Base-by-base conservation (phyloP, 1,140 invertebrate genomes). In the Hycleus cichorii region DNA sequence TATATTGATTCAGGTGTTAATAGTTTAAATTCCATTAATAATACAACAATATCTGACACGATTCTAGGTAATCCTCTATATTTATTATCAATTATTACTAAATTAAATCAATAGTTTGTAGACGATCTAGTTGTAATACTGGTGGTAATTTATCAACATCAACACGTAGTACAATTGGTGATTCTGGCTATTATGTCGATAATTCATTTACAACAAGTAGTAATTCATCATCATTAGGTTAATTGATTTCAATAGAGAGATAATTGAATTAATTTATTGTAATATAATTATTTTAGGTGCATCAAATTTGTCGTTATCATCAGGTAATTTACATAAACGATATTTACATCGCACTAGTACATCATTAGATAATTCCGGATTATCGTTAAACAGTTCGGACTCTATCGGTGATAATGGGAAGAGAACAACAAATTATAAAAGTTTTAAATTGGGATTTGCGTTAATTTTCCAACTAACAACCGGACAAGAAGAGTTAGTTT, bases 381-480 rank as follows among this genome's bases (percentile, higher is more conserved):
- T 40, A 39, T 65, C 62, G 18, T 45, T 65, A 12, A 58, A 55
- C 18, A 54, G 52, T 47, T 63, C 55, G 12, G 64, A 42, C 12
- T 65, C 63, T 7, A 27, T 57, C 7, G 61, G 60, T 25, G 61
- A 63, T 38, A 57, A 54, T 47, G 25, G 7, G 39, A 10, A 52
- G 49, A 47, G 7, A 24, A 9, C 45, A 47, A 47, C 12, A 24
- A 69, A 61, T 61, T 62, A 11, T 54, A 67, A 69, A 45, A 73
- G 77, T 8, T 76, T 74, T 43, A 83, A 82, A 66, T 71, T 85
- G 26, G 82, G 82, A 0, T 65, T 85, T 8, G 81, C 81, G 4
- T 70, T 81, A 46, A 72, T 81, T 45, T 75, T 81, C 57, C 74
- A 75, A 32, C 73, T 80, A 27, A 70, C 74, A 26, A 67, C 75